Base-by-base conservation (phyloP, 2,797 vertebrate species). In the Synaphobranchus kaupii region DNA sequence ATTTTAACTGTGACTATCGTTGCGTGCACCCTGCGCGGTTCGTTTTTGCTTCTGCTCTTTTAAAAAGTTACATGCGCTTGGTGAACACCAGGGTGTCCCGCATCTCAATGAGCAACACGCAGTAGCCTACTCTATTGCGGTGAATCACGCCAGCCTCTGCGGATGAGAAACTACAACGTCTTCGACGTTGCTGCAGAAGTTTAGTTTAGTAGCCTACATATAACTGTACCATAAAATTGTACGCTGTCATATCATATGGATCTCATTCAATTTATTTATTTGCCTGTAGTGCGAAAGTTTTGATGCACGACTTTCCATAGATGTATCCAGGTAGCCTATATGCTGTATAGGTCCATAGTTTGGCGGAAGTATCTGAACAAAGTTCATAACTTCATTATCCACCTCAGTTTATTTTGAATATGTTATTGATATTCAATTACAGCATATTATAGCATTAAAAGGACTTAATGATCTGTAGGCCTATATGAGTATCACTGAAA, bases 11-110 rank as follows among this genome's bases (percentile, higher is more conserved):
- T 31, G 20, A 20, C 73, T 50, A 50, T n/a, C 20, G 20, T 15
- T 81, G 44, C 47, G 22, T n/a, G 78, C 25, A 68, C 1, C 22
- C 63, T 5, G n/a, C n/a, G 63, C 63, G 4, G n/a, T 10, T 47
- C 8, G 44, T n/a, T 20, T 13, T 50, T 48, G 47, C 28, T 13
- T 28, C 82, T 34, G 4, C 25, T 56, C 15, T 83, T 13, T 34
- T 56, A n/a, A 83, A 34, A 58, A 83, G 82, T 83, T 83, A 5
- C 50, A 56, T 81, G 47, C 22, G 78, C 47, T n/a, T 81, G 9
- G 22, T 50, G 78, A 81, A n/a, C 44, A 81, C 6, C 44, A 50
- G 78, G 78, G 47, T 81, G 47, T 81, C 78, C 44, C 78, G 9
- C 47, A 50, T 81, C 78, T 81, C 47, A n/a, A 13, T n/a, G 78